These are phyloP conservation scores for Noctua pronuba DNA, from an alignment of 2,888 invertebrate genomes.

Conservation along the genomic window DNA sequence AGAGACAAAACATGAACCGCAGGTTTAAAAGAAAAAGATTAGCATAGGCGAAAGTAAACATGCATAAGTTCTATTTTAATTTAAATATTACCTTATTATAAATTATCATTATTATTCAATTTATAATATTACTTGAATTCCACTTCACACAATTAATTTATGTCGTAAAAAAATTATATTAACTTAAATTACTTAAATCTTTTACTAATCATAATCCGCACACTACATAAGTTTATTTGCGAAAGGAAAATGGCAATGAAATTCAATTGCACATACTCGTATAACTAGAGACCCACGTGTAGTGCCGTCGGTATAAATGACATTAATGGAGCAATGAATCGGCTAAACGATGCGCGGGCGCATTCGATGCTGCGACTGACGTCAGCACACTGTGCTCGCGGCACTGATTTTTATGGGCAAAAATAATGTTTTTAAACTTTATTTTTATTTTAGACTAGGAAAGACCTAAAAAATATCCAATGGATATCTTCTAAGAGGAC, in stretches of 20 bases:
- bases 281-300: constrained; percentile 85
- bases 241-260: constrained; percentile 89
- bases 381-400: constrained; percentile 72
- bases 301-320: constrained; percentile 81
- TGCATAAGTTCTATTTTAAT: not conserved
- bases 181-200: not conserved
- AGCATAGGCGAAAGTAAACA: not conserved
- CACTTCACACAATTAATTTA: constrained; percentile 41
- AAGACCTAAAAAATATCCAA: not conserved
- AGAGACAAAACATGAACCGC: not conserved
- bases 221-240: constrained; percentile 73
- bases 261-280: constrained; percentile 82
- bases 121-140: not conserved
- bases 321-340: constrained; percentile 85
- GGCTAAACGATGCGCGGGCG: constrained; percentile 88
- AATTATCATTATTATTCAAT: constrained; percentile 23
- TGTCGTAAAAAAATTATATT: not conserved
- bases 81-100: constrained; percentile 37
- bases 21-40: not conserved
- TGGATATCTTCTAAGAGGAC: not conserved
- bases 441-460: not conserved
- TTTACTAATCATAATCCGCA: constrained; percentile 18
- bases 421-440: not conserved
- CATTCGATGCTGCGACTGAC: constrained; percentile 80
- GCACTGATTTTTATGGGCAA: not conserved